Conservation (phyloP, 2,888 invertebrate genomes). For the Philaethria dido region DNA sequence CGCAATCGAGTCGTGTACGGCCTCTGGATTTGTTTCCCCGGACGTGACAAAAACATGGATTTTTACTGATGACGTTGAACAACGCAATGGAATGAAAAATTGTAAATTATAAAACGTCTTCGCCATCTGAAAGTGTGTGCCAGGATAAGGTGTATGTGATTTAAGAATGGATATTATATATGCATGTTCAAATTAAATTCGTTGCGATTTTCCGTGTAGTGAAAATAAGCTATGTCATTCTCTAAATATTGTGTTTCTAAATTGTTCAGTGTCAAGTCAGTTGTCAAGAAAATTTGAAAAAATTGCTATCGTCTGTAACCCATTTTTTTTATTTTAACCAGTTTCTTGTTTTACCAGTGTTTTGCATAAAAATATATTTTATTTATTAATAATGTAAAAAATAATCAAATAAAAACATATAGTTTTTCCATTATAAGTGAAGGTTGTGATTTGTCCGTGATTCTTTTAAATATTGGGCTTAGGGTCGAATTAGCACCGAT, state of each 20-base stretch:
- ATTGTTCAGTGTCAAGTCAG: no score
- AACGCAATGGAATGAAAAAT: not conserved
- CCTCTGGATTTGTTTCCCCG: slow-evolving; percentile 3
- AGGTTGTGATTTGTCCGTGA: slow-evolving; percentile 10
- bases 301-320: not conserved
- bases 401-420: not conserved
- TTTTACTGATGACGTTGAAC: not conserved
- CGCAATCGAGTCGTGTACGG: not conserved
- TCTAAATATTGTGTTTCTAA: not conserved
- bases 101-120: not conserved
- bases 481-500: not conserved
- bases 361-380: not conserved
- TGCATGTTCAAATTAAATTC: not conserved
- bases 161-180: not conserved
- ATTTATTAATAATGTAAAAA: not conserved
- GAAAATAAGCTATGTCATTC: not conserved
- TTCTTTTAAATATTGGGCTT: not conserved
- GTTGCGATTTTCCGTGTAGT: not conserved
- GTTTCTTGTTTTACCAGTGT: slow-evolving; percentile 4
- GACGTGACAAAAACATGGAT: not conserved
- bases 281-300: not conserved
- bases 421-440: not conserved
- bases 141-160: no score
- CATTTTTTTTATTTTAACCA: not conserved
- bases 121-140: not conserved